Evolutionary conservation across 2,113 vertebrate genomes (phyloP), one percentile per base, ranked within the genome.

Genomic region (Abramis brama): DNA sequence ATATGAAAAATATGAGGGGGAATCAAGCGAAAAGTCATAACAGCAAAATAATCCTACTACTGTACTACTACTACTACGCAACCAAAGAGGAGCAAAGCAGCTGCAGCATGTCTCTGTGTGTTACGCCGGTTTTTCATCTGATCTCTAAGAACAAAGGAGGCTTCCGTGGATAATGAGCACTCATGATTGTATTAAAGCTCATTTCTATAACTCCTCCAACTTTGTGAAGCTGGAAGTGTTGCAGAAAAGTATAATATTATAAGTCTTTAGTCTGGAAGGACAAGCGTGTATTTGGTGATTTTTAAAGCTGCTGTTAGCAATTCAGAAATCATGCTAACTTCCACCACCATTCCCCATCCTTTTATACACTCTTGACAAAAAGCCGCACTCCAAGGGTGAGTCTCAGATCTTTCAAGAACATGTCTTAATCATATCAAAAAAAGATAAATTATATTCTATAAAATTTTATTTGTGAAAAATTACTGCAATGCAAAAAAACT

Each of bases 21-120:
- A 30, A 57, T 23, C 13, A 77, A 60, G 57, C 52, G 13, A 57
- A 85, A 71, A 57, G n/a, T 66, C 50, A 79, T 57, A 77, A 78
- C 43, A 83, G 19, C 47, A 73, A 83, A 43, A 57, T 39, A 36
- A 6, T 59, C 81, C 50, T 33, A 73, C 39, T 15, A 23, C 47
- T 83, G 30, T 30, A 83, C 50, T 23, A 13, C 47, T 23, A 13
- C 47, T 83, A 83, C 47, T 36, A 39, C 4, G 47, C 50, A 57
- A 83, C 81, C 30, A 57, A 83, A 83, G 60, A 47, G 43, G 64
- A 83, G 47, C 10, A 55, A 83, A 83, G 68, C 66, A 57, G 47
- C 66, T 57, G 12, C 68, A 73, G 62, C 27, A 8, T 45, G 62
- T 82, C 43, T 66, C 43, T 68, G 62, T 82, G 19, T 82, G 25